A percentile compares a stretch with the other conserved stretches of the same genome.
These are phyloP conservation scores for Teleogryllus oceanicus DNA, from an alignment of 2,888 invertebrate species.

Conservation along the genomic window DNA sequence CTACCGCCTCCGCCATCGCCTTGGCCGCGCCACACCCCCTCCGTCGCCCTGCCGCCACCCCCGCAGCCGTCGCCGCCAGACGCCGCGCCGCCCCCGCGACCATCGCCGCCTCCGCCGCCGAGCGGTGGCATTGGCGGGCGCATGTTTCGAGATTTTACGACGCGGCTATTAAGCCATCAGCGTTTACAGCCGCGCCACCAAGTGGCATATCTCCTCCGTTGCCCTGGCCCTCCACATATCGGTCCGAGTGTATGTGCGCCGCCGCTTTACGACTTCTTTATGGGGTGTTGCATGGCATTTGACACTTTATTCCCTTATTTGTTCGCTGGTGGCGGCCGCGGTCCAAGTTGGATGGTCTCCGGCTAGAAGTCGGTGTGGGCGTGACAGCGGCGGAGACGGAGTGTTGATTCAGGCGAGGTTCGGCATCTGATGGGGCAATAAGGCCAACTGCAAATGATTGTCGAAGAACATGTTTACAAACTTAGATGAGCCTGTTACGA, in stretches of 20 bases:
- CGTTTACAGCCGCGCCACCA: constrained; percentile 18
- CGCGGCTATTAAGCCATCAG: constrained; percentile 10
- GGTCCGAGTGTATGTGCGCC: not conserved
- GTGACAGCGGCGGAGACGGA: not conserved
- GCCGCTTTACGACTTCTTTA: constrained; percentile 1
- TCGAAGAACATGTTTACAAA: no score
- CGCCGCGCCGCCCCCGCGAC: not conserved
- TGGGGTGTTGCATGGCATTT: constrained; percentile 18
- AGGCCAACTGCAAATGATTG: no score
- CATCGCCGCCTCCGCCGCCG: not conserved
- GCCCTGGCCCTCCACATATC: not conserved
- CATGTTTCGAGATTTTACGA: constrained; percentile 2
- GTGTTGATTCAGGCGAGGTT: no score
- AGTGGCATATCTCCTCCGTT: constrained; percentile 11
- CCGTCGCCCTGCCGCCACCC: not conserved
- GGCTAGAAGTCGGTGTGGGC: not conserved
- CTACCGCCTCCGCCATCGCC: no score
- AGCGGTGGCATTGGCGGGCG: not conserved
- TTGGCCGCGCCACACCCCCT: not conserved
- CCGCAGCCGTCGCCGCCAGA: not conserved
- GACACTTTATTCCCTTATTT: constrained; percentile 18
- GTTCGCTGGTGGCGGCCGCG: not conserved
- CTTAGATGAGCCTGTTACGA: no score
- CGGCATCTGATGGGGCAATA: not conserved
- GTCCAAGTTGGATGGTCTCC: not conserved